Evolutionary conservation across 2,113 vertebrate genomes (phyloP).

Genomic region (Bambusicola thoracicus): DNA sequence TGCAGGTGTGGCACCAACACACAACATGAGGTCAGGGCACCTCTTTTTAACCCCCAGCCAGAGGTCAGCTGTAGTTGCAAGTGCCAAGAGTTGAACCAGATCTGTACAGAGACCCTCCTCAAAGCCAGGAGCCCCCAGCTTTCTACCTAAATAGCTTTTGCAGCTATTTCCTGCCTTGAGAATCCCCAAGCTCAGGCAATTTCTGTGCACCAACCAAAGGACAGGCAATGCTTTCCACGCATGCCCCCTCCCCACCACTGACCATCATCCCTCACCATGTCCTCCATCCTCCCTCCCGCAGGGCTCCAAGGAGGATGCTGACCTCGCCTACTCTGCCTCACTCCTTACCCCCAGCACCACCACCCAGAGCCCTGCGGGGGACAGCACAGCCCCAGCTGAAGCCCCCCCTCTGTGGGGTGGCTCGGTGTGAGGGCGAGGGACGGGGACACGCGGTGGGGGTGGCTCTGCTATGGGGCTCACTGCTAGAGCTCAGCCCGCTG

Average conservation of each 20-base stretch:
- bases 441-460: not conserved
- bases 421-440: not conserved
- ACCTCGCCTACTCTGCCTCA: constrained; percentile 75
- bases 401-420: rapidly evolving
- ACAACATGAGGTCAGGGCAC: not conserved
- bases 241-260: not conserved
- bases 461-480: not conserved
- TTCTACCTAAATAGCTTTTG: not conserved
- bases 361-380: not conserved
- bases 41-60: not conserved
- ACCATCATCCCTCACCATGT: rapidly evolving
- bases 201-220: rapidly evolving
- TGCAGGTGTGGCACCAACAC: not conserved
- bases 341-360: constrained; percentile 58
- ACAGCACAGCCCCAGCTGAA: rapidly evolving
- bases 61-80: rapidly evolving
- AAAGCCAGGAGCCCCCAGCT: not conserved
- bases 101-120: not conserved
- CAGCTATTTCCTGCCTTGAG: not conserved
- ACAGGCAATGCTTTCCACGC: not conserved
- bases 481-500: not conserved
- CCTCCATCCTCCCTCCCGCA: constrained; percentile 20
- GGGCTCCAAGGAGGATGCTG: constrained; percentile 80
- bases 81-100: not conserved
- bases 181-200: not conserved